Conservation (phyloP, 1,140 invertebrate genomes). For the Trachymyrmex septentrionalis region DNA sequence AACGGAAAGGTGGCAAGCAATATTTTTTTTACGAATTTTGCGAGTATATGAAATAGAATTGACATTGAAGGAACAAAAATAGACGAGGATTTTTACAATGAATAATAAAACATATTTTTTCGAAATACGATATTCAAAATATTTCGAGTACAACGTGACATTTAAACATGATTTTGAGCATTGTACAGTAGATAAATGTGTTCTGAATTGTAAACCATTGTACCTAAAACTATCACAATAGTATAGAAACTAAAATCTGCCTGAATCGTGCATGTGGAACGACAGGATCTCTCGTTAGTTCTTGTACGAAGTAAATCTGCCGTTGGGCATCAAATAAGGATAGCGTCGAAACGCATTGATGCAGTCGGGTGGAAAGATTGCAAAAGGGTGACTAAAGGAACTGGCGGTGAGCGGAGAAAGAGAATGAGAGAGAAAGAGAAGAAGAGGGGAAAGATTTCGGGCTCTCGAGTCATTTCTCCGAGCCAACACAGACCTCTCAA, state of each 20-base stretch:
- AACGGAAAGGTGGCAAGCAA: constrained; percentile 4
- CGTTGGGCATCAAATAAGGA: constrained; percentile 47
- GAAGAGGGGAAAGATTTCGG: constrained; percentile 64
- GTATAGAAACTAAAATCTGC: neutral
- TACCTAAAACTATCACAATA: neutral
- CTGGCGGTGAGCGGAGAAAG: constrained; percentile 18
- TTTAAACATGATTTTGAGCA: neutral
- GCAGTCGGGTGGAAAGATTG: constrained; percentile 3
- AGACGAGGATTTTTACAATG: neutral
- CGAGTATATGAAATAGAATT: neutral
- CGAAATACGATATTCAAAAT: neutral
- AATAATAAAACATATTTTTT: neutral
- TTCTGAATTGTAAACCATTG: constrained; percentile 13
- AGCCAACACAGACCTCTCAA: constrained; percentile 81
- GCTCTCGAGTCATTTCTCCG: constrained; percentile 82
- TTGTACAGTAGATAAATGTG: neutral
- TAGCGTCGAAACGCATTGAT: constrained; percentile 26
- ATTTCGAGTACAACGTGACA: neutral
- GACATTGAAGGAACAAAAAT: neutral
- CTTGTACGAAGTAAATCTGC: constrained; percentile 64
- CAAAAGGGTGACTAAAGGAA: constrained; percentile 33
- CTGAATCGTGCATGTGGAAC: constrained; percentile 9
- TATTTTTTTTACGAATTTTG: constrained; percentile 20
- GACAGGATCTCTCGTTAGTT: constrained; percentile 1
- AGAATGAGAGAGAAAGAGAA: constrained; percentile 28